phyloP scores from a whole-genome alignment of 2,888 invertebrate genomes.

The Volucella inflata region DNA sequence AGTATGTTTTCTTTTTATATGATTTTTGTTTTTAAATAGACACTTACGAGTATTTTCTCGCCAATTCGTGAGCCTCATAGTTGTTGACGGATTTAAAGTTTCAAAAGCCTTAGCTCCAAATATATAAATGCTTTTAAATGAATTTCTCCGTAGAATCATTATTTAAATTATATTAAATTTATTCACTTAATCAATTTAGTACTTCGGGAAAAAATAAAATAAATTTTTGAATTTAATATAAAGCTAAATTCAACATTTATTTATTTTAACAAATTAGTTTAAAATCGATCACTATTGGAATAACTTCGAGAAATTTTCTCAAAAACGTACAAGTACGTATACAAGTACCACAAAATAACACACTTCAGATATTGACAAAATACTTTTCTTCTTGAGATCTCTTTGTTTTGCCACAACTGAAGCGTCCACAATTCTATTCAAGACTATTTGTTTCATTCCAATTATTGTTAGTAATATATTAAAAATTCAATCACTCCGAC shows the following conservation, averaged over 20 bases:
- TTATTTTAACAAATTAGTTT: not conserved
- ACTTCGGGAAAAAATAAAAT: not conserved
- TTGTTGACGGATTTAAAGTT: conserved; percentile 32
- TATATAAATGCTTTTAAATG: conserved; percentile 53
- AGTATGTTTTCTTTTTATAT: too few relatives aligned
- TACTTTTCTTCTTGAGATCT: conserved; percentile 2
- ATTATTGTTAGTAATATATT: conserved; percentile 64
- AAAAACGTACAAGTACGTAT: too few relatives aligned
- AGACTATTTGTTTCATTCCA: conserved; percentile 58
- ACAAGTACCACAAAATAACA: not conserved
- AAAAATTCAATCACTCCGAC: conserved; percentile 48
- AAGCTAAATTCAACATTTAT: conserved; percentile 66
- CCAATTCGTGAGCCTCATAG: conserved; percentile 55
- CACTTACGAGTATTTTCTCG: conserved; percentile 59
- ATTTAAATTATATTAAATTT: conserved; percentile 20
- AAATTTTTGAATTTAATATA: conserved; percentile 67
- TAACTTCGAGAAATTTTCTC: not conserved
- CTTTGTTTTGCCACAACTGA: conserved; percentile 66
- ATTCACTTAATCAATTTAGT: not conserved
- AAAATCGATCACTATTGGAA: not conserved
- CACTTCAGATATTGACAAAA: conserved; percentile 61
- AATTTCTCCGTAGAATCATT: conserved; percentile 58
- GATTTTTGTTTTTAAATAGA: not conserved
- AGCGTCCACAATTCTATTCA: conserved; percentile 62
- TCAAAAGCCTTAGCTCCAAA: conserved; percentile 47